A percentile compares a stretch with the other conserved stretches of the same genome.
These are phyloP conservation scores for Hemichromis elongatus DNA, from an alignment of 2,113 vertebrate species.

Conservation along the genomic window DNA sequence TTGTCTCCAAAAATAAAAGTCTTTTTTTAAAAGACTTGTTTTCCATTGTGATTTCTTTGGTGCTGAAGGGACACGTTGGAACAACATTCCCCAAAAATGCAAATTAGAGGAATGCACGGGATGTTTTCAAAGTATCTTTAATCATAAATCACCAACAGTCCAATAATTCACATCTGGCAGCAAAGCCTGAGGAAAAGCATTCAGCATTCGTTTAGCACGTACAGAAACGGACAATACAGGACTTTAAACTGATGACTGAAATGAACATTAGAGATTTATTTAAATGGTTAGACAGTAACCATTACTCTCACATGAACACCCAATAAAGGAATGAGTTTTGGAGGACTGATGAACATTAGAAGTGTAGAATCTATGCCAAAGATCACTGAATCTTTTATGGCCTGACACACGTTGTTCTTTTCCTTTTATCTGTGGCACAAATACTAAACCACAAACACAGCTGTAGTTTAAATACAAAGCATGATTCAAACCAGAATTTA, in stretches of 20 bases:
- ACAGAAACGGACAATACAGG: neutral
- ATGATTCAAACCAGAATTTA: neutral
- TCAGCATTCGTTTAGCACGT: neutral
- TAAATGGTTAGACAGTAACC: neutral
- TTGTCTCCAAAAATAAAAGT: conserved; percentile 28
- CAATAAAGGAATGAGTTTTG: neutral
- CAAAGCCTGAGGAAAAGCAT: conserved; percentile 22
- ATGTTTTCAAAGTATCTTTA: conserved; percentile 55
- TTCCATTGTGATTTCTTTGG: neutral
- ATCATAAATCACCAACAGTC: conserved; percentile 33
- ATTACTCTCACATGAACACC: neutral
- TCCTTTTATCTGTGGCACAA: neutral
- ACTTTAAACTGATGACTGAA: neutral
- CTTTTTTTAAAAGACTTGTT: neutral
- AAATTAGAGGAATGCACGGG: neutral
- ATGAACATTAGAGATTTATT: neutral
- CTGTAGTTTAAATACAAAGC: neutral
- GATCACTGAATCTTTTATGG: neutral
- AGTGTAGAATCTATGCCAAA: neutral
- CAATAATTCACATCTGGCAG: conserved; percentile 29
- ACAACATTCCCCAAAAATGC: neutral
- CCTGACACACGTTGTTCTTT: neutral
- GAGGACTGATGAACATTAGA: neutral
- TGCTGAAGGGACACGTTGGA: neutral
- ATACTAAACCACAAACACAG: neutral